Evolutionary conservation across 1,140 invertebrate species (phyloP), one percentile per base, ranked within the genome.

Genomic region (Drosophila yakuba): DNA sequence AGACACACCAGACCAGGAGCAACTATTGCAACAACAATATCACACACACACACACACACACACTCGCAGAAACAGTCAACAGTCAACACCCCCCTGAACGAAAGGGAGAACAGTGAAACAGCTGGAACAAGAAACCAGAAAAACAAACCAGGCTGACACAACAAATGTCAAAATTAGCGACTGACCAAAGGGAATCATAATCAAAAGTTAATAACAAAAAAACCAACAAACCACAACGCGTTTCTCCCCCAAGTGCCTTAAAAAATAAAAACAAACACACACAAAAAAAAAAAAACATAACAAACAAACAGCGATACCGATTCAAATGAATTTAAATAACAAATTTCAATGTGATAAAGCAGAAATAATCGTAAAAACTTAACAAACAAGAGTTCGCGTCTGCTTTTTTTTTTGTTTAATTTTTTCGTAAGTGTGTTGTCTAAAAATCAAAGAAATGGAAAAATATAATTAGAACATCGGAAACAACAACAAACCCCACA

Each of bases 201-300:
- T 28, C 23, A 41, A 51, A 61, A 59, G 57, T 11, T 50, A 48
- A 44, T 23, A 17, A 36, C 23, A 51, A 58, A 44, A 8, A 48
- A 48, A 8, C 43, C 38, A 38, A 38, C 36, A 38, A 38, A 11
- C 12, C 38, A 39, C 38, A 39, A 60, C 43, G 43, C 43, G 43
- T 44, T 76, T 45, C 73, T 58, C 66, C 32, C 44, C 59, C 50
- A 82, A 76, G 80, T 82, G 80, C 80, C 80, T 82, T 82, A 38
- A 17, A 66, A 25, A 17, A 68, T 17, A 38, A 20, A 11, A 66
- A 55, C 2, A 38, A 38, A 14, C 10, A 38, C 38, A 39, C 8
- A 12, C 8, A 36, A 36, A 0, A 12, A 14, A 14, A 14, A 14
- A 17, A 17, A 17, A 38, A 38, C 11, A 38, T 14, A 39, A 39